Base-by-base conservation (phyloP, 2,797 vertebrate genomes). In the Sebastes wilsoni region DNA sequence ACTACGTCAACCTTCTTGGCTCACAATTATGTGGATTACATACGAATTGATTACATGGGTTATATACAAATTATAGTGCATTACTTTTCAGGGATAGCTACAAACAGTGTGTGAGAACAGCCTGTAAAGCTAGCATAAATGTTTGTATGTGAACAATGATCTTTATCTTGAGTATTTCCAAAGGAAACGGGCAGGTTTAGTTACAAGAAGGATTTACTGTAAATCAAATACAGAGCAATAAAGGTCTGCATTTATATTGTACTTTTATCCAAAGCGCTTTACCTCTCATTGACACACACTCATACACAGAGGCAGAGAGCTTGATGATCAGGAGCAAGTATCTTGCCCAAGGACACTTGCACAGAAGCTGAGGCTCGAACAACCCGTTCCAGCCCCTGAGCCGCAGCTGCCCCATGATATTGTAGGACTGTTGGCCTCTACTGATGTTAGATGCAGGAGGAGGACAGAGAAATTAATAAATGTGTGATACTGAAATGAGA, bases 111-210 rank as follows among this genome's bases (percentile, higher is more conserved):
- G 8, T 52, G 49, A n/a, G 49, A 52, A 52, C 20, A 52, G 8
- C 20, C 8, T 52, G 49, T 52, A 52, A 52, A 52, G 20, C 20
- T 52, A 52, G 9, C 1, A 5, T 52, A 2, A n/a, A n/a, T 52
- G 4, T 52, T n/a, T 52, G 20, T 3, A 52, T 52, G 2, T 52
- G 2, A 46, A 52, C 0, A 20, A 20, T 49, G 0, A 49, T 49
- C 18, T 49, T 49, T n/a, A 18, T 49, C 46, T 49, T 4, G 46
- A 49, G 18, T 49, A 49, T 49, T 49, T 49, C 18, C 46, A 49
- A 49, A 0, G 0, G 46, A 49, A 49, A 49, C 16, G 0, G 46
- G 2, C 1, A 49, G 16, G 18, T 9, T 3, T 0, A 18, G 38
- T 42, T 42, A 14, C 13, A 42, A 14, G 38, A 42, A 2, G 0